Base-by-base conservation (phyloP, 2,888 invertebrate genomes). In the Crematogaster levior region DNA sequence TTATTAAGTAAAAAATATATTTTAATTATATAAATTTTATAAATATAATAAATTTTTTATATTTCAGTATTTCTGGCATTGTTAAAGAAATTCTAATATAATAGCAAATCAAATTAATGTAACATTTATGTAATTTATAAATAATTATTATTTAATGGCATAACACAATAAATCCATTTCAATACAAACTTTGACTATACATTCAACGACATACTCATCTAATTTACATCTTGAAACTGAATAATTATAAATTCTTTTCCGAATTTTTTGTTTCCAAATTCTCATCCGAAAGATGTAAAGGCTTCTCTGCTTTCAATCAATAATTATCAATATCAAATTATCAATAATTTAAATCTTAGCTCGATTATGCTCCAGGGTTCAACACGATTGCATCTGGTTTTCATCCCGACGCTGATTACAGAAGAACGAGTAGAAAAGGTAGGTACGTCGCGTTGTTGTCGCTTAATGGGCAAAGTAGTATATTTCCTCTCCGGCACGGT, bases 381-480 rank as follows among this genome's bases (percentile, higher is more conserved):
- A 40, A 30, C 37, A 5, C 15, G 40, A 40, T 10, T 12, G 56
- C 46, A 58, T 24, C 53, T 77, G 68, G 43, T 68, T 79, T 24
- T 68, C 68, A 12, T 34, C n/a, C 21, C 40, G 53, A 58, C 21
- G 53, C 34, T 58, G 56, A 77, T 77, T 77, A 53, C 53, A 56
- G 56, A 77, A 56, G 40, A 79, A 12, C 34, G 21, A 43, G 30
- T 34, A n/a, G 77, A 56, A 56, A 77, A 68, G 30, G 12, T 56
- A 65, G 43, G 3, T 40, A 77, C 30, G 30, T 68, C 40, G 53
- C 43, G 34, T 51, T 68, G 56, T 79, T 68, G 75, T 56, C 40
- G 30, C 68, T 68, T 68, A 79, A 77, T 77, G 68, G 77, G 21
- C 68, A 63, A 79, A 79, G 56, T 68, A 79, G 68, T 68, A 68